Evolutionary conservation across 2,888 invertebrate species (phyloP).

Genomic region (Xanthia icteritia): DNA sequence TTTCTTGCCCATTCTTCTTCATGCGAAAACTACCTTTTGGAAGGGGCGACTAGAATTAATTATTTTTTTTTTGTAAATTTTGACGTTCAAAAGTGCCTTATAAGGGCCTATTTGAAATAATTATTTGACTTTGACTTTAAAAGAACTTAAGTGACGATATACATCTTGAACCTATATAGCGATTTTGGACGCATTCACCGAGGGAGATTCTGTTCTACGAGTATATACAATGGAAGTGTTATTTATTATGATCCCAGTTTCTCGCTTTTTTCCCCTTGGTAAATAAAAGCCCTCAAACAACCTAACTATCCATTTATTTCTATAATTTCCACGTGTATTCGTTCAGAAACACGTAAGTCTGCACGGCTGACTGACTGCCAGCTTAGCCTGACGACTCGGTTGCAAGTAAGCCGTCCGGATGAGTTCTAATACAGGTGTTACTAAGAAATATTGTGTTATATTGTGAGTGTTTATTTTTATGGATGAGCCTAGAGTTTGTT

Average conservation of each 20-base stretch:
- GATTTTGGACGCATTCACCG: not conserved
- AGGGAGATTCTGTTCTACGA: not conserved
- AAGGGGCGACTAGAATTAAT: too few relatives aligned
- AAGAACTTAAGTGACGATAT: not conserved
- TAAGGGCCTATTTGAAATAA: too few relatives aligned
- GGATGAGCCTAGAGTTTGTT: too few relatives aligned
- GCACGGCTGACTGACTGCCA: constrained; percentile 43
- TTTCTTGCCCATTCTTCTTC: too few relatives aligned
- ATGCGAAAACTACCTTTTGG: too few relatives aligned
- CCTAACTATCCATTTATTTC: constrained; percentile 30
- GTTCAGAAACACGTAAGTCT: constrained; percentile 45
- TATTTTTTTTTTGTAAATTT: too few relatives aligned
- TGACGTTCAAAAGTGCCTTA: too few relatives aligned
- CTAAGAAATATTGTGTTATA: constrained; percentile 26
- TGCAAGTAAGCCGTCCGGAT: constrained; percentile 33
- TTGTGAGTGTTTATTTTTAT: constrained; percentile 18
- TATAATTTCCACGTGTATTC: constrained; percentile 38
- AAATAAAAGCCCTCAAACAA: constrained; percentile 2
- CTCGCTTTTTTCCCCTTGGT: not conserved
- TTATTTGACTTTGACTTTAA: too few relatives aligned
- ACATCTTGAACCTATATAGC: not conserved
- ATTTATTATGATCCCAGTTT: not conserved
- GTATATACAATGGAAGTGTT: not conserved
- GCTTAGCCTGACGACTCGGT: constrained; percentile 42
- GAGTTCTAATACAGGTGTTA: constrained; percentile 8